These are phyloP conservation scores for Hypena proboscidalis DNA, from an alignment of 2,888 invertebrate species.

Conservation along the genomic window DNA sequence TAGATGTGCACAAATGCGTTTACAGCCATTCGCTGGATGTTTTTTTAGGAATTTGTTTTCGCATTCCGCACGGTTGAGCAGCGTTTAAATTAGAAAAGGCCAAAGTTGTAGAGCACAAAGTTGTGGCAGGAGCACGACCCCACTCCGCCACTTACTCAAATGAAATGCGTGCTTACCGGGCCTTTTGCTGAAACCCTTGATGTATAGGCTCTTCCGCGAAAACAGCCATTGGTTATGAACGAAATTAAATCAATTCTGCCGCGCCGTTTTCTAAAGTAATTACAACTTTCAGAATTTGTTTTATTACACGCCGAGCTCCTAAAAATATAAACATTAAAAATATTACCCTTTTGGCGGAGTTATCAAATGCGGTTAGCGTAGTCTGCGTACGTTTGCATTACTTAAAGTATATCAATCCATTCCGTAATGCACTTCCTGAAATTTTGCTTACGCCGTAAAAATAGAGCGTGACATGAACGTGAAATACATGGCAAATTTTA, in stretches of 20 bases:
- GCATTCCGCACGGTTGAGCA: conserved; percentile 32
- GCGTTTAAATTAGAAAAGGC: conserved; percentile 46
- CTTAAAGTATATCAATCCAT: neutral
- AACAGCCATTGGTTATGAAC: conserved; percentile 45
- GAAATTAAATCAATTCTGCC: conserved; percentile 39
- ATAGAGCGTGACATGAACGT: conserved; percentile 9
- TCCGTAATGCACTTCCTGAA: neutral
- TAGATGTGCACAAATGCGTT: conserved; percentile 46
- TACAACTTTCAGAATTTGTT: conserved; percentile 31
- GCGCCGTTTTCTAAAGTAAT: conserved; percentile 31
- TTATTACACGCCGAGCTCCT: conserved; percentile 11
- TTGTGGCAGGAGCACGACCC: conserved; percentile 43
- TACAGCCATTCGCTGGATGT: conserved; percentile 28
- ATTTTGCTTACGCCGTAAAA: conserved; percentile 9
- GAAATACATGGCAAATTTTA: conserved; percentile 17
- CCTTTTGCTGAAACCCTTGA: conserved; percentile 46
- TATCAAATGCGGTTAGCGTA: neutral
- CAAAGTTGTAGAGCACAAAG: conserved; percentile 44
- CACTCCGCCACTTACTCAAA: conserved; percentile 55
- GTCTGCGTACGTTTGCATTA: neutral
- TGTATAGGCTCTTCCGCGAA: conserved; percentile 38
- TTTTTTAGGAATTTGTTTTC: conserved; percentile 37
- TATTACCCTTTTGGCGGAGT: neutral
- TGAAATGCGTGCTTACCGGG: conserved; percentile 54
- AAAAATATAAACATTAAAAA: neutral